phyloP scores from a whole-genome alignment of 2,888 invertebrate species.

The Eristalinus sepulchralis region DNA sequence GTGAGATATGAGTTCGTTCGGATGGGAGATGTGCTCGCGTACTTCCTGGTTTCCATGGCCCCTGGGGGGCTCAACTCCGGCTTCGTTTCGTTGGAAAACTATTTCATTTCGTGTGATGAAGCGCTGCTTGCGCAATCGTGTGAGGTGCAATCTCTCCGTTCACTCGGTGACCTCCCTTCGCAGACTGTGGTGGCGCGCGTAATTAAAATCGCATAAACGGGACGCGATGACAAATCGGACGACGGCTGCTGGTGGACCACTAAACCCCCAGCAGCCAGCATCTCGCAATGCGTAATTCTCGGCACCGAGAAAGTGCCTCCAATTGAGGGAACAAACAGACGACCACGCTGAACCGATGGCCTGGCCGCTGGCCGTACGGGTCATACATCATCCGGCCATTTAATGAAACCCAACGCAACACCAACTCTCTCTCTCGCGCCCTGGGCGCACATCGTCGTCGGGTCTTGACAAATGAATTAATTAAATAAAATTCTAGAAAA shows the following conservation, averaged over 20 bases:
- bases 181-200: constrained; percentile 9
- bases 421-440: constrained; percentile 39
- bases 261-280: constrained; percentile 39
- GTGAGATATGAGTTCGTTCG: constrained; percentile 52
- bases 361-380: constrained; percentile 66
- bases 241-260: constrained; percentile 18
- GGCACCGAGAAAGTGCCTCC: constrained; percentile 55
- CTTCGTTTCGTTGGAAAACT: background rate
- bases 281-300: constrained; percentile 12
- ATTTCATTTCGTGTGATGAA: constrained; percentile 21
- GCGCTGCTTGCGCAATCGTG: constrained; percentile 27
- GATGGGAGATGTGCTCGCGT: background rate
- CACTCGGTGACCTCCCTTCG: constrained; percentile 28
- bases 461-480: constrained; percentile 61
- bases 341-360: constrained; percentile 56
- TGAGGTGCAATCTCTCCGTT: constrained; percentile 26
- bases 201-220: constrained; percentile 66
- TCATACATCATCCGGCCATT: constrained; percentile 71
- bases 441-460: constrained; percentile 37
- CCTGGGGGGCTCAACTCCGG: background rate
- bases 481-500: constrained; percentile 69
- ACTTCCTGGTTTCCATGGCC: constrained; percentile 49
- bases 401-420: constrained; percentile 53
- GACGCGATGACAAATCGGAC: constrained; percentile 49
- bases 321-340: constrained; percentile 61